Evolutionary conservation across 2,888 invertebrate genomes (phyloP).

Genomic region (Agrilus mali): DNA sequence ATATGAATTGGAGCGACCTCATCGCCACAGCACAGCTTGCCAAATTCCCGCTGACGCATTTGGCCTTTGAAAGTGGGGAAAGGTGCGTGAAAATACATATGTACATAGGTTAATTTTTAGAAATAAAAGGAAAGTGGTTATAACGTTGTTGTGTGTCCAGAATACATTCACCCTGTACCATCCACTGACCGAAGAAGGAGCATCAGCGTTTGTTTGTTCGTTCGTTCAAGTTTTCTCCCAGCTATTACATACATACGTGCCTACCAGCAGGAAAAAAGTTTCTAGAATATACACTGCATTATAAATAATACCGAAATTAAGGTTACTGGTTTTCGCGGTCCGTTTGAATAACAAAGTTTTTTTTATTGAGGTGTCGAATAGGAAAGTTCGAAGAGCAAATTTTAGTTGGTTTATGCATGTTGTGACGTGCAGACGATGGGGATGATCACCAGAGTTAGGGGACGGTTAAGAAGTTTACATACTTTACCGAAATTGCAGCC

Average conservation of each 20-base stretch:
- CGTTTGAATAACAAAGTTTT: slow-evolving; percentile 2
- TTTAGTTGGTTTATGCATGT: slow-evolving; percentile 6
- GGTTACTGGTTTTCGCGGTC: background rate
- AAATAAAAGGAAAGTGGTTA: background rate
- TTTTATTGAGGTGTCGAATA: background rate
- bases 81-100: too few species aligned
- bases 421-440: slow-evolving; percentile 38
- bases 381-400: background rate
- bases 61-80: too few species aligned
- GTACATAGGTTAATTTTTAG: too few species aligned
- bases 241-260: too few species aligned
- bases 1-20: too few species aligned
- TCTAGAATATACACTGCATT: too few species aligned
- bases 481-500: slow-evolving; percentile 50
- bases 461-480: slow-evolving; percentile 42
- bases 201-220: background rate
- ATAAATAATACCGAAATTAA: background rate
- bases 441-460: slow-evolving; percentile 57
- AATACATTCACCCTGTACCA: background rate
- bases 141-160: background rate
- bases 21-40: too few species aligned
- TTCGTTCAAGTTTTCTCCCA: too few species aligned
- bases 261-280: too few species aligned
- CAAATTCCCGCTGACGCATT: too few species aligned
- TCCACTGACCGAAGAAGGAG: background rate